A percentile compares a stretch with the other conserved stretches of the same genome.
These are phyloP conservation scores for Bombyx huttoni DNA, from an alignment of 2,888 invertebrate species.

Conservation along the genomic window DNA sequence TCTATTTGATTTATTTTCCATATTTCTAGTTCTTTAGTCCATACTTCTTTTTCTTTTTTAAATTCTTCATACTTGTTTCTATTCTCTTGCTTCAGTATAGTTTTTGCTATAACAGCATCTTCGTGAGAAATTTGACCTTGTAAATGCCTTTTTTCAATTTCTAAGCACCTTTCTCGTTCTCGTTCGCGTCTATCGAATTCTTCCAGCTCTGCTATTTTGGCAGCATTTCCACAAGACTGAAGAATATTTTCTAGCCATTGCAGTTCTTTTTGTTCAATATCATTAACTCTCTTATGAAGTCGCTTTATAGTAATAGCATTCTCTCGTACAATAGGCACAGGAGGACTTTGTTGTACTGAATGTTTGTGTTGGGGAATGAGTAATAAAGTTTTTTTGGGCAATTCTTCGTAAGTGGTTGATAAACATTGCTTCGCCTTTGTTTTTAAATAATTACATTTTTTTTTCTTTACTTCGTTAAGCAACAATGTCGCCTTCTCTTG, in stretches of 20 bases:
- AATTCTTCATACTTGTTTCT: conserved; percentile 63
- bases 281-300: conserved; percentile 57
- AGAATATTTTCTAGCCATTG: conserved; percentile 63
- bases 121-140: conserved; percentile 71
- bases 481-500: conserved; percentile 38
- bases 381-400: conserved; percentile 21
- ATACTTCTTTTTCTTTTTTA: conserved; percentile 55
- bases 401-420: conserved; percentile 28
- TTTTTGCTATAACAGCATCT: conserved; percentile 72
- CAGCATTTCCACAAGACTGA: conserved; percentile 49
- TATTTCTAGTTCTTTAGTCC: conserved; percentile 61
- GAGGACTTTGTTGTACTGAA: conserved; percentile 14
- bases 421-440: conserved; percentile 31
- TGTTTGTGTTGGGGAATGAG: conserved; percentile 19
- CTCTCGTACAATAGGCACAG: conserved; percentile 41
- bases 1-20: conserved; percentile 62
- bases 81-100: conserved; percentile 54
- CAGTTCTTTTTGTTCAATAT: conserved; percentile 47
- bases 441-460: conserved; percentile 34
- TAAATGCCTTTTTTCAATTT: conserved; percentile 73
- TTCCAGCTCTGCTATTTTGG: conserved; percentile 50
- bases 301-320: conserved; percentile 65
- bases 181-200: conserved; percentile 52
- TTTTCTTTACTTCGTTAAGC: conserved; percentile 36
- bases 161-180: conserved; percentile 58